Conservation (phyloP, 2,113 vertebrate species). For the Aptenodytes forsteri region DNA sequence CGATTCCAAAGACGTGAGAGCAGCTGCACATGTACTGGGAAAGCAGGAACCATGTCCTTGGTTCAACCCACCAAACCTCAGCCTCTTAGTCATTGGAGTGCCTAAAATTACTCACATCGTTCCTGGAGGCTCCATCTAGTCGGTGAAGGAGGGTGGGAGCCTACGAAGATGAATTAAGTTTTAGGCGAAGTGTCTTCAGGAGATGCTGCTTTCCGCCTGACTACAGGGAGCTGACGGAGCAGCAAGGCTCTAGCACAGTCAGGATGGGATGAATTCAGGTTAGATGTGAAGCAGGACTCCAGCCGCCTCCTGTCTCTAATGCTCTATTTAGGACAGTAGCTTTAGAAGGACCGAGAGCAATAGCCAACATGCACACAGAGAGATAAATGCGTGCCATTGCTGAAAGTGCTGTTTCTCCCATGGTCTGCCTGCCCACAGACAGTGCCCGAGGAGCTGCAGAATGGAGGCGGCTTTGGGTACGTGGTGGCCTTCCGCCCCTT, state of each 20-base stretch:
- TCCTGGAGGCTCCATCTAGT: neutral
- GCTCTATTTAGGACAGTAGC: neutral
- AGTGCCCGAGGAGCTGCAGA: conserved; percentile 95
- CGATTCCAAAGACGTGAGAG: fast-evolving
- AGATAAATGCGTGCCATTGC: fast-evolving
- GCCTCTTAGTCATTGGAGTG: neutral
- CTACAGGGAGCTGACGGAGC: neutral
- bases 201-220: neutral
- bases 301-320: neutral
- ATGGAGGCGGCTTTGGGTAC: conserved; percentile 94
- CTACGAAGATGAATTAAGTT: neutral
- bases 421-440: conserved; percentile 72
- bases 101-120: neutral
- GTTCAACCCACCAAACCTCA: neutral
- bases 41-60: neutral
- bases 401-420: neutral
- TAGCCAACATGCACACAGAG: fast-evolving
- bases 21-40: neutral
- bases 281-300: neutral
- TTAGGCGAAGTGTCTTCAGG: neutral
- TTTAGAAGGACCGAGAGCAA: neutral
- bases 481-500: conserved; percentile 93
- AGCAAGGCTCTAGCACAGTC: neutral
- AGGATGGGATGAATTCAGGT: neutral
- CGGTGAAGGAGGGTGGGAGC: neutral